Evolutionary conservation across 1,140 invertebrate species (phyloP), one percentile per base, ranked within the genome.

Genomic region (Vanessa tameamea): DNA sequence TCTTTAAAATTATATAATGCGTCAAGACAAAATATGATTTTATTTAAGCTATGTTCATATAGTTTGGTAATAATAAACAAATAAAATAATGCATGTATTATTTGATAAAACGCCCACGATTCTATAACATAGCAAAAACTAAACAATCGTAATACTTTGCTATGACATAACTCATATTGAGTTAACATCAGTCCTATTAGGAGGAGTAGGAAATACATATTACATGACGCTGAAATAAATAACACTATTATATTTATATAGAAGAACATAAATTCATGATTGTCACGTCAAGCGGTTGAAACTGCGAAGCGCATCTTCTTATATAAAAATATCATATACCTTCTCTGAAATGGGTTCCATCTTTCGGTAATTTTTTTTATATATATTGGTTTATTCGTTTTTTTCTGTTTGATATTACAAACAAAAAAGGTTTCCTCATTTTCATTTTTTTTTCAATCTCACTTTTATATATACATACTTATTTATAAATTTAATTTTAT

Each of bases 141-240:
- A 20, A 26, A 26, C 47, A 63, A n/a, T 68, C 57, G 72, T 73
- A 73, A 70, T 43, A n/a, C 69, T 64, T 64, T n/a, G 47, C 67
- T 67, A 64, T 73, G 72, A 68, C 65, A 73, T 68, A 68, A 73
- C 65, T 51, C 65, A 68, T 43, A 43, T 43, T 43, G 37, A 68
- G 66, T 59, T 48, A 66, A 72, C 47, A 48, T 8, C 31, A 51
- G 43, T 67, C 64, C 63, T 26, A 67, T 73, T 68, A 64, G 72
- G 55, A 68, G 57, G 65, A 64, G 26, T 68, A 66, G 65, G 57
- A 63, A 50, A 68, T 66, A 73, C 11, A 57, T 59, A 68, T 68
- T 68, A 73, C 55, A 73, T 68, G 61, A 64, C 37, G 37, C 5
- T 43, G 15, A 47, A 64, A 3, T 64, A 64, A 43, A n/a, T 47